These are phyloP conservation scores for Cyanocitta stelleri DNA, from an alignment of 2,113 vertebrate genomes.

Conservation along the genomic window DNA sequence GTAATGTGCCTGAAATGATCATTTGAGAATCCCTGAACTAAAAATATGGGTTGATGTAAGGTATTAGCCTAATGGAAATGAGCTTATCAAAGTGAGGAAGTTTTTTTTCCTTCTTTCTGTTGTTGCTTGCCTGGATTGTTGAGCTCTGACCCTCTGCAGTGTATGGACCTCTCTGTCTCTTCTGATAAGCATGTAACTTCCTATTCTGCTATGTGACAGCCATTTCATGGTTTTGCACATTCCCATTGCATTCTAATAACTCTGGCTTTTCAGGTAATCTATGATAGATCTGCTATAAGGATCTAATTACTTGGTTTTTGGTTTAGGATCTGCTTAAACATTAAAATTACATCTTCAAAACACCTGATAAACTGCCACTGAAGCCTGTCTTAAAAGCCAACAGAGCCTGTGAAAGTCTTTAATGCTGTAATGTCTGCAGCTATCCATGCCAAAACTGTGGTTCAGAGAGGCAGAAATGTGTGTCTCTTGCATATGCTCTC, in stretches of 20 bases:
- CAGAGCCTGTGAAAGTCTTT: rapidly evolving
- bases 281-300: background rate
- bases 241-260: background rate
- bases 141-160: background rate
- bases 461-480: background rate
- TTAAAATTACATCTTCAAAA: background rate
- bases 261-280: background rate
- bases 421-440: background rate
- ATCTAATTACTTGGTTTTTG: background rate
- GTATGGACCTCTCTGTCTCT: background rate
- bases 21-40: background rate
- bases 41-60: background rate
- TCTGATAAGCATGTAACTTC: background rate
- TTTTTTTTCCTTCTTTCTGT: background rate
- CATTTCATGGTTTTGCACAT: background rate
- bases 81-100: background rate
- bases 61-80: background rate
- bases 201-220: background rate
- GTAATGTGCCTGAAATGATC: background rate
- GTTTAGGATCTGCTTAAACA: background rate
- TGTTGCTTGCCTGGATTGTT: background rate
- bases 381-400: background rate
- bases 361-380: background rate
- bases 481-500: background rate
- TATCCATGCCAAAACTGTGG: background rate